Base-by-base conservation (phyloP, 64 coral and sea anemone genomes). In the Acropora yongei region DNA sequence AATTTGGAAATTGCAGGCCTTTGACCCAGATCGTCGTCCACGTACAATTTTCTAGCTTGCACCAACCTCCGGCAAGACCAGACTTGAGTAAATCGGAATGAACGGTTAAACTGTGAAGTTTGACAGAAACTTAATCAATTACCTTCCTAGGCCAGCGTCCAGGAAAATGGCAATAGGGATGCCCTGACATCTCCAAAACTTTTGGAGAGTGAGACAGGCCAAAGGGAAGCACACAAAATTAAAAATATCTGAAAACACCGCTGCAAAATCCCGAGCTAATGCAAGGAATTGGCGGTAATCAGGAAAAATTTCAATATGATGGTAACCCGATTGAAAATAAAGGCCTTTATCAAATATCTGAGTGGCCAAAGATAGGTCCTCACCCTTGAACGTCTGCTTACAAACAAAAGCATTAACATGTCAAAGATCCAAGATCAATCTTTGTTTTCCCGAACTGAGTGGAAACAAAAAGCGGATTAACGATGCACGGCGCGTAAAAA, bases 401-500 rank as follows among this genome's bases (percentile, higher is more conserved):
- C 49, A 88, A 30, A 87, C 16, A 14, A 88, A 88, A 47, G 39
- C 39, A 18, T 88, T 88, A 4, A 72, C 30, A 40, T 86, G 86
- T 8, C 86, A 9, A 50, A 88, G 72, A 88, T 76, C 86, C 19
- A 88, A 41, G 76, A 75, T 88, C 7, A 88, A 58, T 39, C 86
- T 61, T 75, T 88, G 57, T 49, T 88, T 76, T 0, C 66, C 71
- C 1, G 47, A 75, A 51, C 41, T 74, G 16, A 20, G 39, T 57
- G 18, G 86, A 88, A 53, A 77, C 86, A 2, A 45, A 88, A 49
- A 88, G 72, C 44, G 86, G 67, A 55, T 88, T 88, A 53, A 88
- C 46, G 20, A 88, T 84, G 12, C 9, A 4, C 11, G 81, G 81
- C 66, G 3, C 16, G 45, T 14, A 84, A 71, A 48, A 43, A 30